These are phyloP conservation scores for Alviniconcha marisindica DNA, from an alignment of 1,140 invertebrate species.

Conservation along the genomic window DNA sequence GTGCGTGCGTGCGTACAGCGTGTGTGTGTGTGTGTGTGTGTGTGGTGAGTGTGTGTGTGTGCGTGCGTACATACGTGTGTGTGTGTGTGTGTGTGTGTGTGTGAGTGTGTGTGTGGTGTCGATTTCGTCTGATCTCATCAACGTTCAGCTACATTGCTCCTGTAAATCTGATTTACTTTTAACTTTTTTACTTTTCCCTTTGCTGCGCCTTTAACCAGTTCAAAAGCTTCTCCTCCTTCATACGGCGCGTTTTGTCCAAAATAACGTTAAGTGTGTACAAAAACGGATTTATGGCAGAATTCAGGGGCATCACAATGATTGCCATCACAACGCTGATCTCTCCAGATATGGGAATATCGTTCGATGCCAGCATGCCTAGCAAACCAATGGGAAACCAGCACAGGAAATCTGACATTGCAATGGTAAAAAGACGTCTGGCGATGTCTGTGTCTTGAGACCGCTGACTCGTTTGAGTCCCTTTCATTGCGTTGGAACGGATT, in stretches of 20 bases:
- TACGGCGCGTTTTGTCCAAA: not conserved
- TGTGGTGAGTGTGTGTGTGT: no score
- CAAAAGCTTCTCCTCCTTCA: not conserved
- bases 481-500: not conserved
- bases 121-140: no score
- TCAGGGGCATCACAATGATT: not conserved
- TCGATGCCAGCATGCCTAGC: not conserved
- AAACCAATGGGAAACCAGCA: slow-evolving; percentile 10
- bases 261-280: not conserved
- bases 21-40: no score
- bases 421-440: not conserved
- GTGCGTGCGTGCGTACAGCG: no score
- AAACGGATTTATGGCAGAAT: not conserved
- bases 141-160: no score
- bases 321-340: not conserved
- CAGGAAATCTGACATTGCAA: not conserved
- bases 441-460: not conserved
- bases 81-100: no score
- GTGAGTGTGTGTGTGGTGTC: no score
- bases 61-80: no score
- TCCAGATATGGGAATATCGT: not conserved
- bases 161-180: no score
- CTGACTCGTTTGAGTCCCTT: not conserved
- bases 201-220: no score
- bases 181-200: no score